Evolutionary conservation across 2,888 invertebrate species (phyloP).

Genomic region (Lasioglossum calceatum): DNA sequence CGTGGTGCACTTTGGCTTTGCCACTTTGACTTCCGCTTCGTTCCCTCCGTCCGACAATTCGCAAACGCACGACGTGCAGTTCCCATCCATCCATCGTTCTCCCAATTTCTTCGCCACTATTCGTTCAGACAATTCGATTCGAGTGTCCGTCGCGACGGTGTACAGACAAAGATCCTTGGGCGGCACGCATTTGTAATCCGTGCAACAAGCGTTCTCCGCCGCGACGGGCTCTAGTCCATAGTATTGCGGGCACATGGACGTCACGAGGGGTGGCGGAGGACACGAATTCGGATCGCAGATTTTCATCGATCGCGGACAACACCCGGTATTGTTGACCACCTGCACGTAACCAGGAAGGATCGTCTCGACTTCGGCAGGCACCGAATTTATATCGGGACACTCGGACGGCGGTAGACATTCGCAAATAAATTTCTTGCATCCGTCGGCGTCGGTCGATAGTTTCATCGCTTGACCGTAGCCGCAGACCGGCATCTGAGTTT

Average conservation of each 20-base stretch:
- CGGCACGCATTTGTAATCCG: constrained; percentile 87
- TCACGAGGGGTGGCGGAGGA: constrained; percentile 85
- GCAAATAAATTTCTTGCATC: constrained; percentile 91
- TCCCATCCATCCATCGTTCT: constrained; percentile 89
- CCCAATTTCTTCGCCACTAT: constrained; percentile 79
- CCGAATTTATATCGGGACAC: constrained; percentile 85
- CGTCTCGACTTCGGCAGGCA: constrained; percentile 83
- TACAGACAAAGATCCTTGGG: constrained; percentile 89
- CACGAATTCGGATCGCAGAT: constrained; percentile 88
- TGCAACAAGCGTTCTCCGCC: constrained; percentile 87
- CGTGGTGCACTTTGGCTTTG: constrained; percentile 84
- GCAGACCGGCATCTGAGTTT: constrained; percentile 89
- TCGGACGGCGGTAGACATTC: constrained; percentile 91
- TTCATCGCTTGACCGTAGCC: constrained; percentile 90
- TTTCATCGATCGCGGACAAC: constrained; percentile 88
- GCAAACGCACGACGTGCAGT: constrained; percentile 89
- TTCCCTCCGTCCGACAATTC: constrained; percentile 67
- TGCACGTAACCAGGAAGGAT: constrained; percentile 88
- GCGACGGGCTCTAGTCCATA: constrained; percentile 84
- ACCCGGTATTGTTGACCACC: constrained; percentile 87
- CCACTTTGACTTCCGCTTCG: constrained; percentile 73
- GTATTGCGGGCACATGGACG: constrained; percentile 86
- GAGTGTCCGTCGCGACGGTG: constrained; percentile 85
- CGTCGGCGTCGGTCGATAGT: constrained; percentile 87
- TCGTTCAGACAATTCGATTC: constrained; percentile 30